Conservation (phyloP, 2,888 invertebrate species). For the Willowsia nigromaculata region DNA sequence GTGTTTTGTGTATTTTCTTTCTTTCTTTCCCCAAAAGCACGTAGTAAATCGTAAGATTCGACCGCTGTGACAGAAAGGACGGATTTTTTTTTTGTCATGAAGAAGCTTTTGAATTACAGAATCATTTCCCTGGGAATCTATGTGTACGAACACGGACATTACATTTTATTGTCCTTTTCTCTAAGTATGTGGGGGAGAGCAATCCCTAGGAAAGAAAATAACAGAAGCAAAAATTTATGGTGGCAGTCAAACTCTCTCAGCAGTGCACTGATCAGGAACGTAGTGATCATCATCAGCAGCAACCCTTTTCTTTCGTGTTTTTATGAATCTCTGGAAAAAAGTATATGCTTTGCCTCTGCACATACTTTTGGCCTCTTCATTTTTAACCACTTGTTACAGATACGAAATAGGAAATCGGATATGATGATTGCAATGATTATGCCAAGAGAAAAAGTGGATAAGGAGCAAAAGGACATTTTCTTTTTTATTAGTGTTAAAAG, state of each 20-base stretch:
- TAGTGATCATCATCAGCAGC: neutral
- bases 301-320: conserved; percentile 26
- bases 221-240: conserved; percentile 66
- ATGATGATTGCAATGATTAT: conserved; percentile 1
- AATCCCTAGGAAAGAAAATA: conserved; percentile 40
- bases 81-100: conserved; percentile 8
- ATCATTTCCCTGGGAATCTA: conserved; percentile 31
- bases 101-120: conserved; percentile 33
- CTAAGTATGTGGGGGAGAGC: conserved; percentile 44
- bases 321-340: neutral
- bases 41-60: conserved; percentile 1
- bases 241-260: conserved; percentile 69
- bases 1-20: neutral
- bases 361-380: neutral
- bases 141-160: neutral
- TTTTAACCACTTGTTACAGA: conserved; percentile 64
- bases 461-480: neutral
- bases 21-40: conserved; percentile 20
- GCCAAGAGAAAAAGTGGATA: neutral
- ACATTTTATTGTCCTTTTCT: conserved; percentile 39
- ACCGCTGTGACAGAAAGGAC: neutral
- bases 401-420: conserved; percentile 58
- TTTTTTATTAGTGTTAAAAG: neutral
- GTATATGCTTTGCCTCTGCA: neutral
- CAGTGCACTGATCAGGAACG: conserved; percentile 63